These are phyloP conservation scores for Cheilosia impressa DNA, from an alignment of 2,888 invertebrate genomes.

Conservation along the genomic window DNA sequence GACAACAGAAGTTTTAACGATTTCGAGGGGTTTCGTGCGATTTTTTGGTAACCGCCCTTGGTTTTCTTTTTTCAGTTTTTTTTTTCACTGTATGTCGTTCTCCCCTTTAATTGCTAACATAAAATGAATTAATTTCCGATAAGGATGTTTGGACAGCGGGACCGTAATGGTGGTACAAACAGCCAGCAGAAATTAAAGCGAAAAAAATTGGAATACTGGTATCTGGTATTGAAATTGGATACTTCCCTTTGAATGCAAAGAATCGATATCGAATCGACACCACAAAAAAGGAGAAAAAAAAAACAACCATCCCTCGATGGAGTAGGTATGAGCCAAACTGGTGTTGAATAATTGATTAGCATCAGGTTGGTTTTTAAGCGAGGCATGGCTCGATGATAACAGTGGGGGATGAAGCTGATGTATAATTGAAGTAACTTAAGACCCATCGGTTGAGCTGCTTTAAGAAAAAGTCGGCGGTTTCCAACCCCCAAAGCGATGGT, in stretches of 20 bases:
- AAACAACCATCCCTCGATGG: slow-evolving; percentile 1
- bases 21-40: slow-evolving; percentile 27
- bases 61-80: neutral
- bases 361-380: slow-evolving; percentile 36
- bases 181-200: slow-evolving; percentile 9
- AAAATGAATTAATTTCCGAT: slow-evolving; percentile 74
- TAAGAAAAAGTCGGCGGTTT: too few relatives aligned
- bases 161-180: slow-evolving; percentile 35
- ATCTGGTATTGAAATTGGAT: slow-evolving; percentile 53
- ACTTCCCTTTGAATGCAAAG: slow-evolving; percentile 38
- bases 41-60: slow-evolving; percentile 31
- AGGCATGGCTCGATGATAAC: neutral
- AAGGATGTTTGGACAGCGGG: slow-evolving; percentile 68
- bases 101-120: slow-evolving; percentile 66
- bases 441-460: too few relatives aligned
- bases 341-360: slow-evolving; percentile 66
- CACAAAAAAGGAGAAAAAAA: slow-evolving; percentile 7
- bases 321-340: slow-evolving; percentile 35
- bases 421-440: neutral
- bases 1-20: slow-evolving; percentile 45
- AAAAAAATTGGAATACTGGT: neutral
- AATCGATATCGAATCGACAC: slow-evolving; percentile 33
- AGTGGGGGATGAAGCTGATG: too few relatives aligned
- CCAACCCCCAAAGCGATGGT: too few relatives aligned
- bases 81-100: slow-evolving; percentile 24